phyloP scores from a whole-genome alignment of 2,797 vertebrate species.

The Synanceia verrucosa region DNA sequence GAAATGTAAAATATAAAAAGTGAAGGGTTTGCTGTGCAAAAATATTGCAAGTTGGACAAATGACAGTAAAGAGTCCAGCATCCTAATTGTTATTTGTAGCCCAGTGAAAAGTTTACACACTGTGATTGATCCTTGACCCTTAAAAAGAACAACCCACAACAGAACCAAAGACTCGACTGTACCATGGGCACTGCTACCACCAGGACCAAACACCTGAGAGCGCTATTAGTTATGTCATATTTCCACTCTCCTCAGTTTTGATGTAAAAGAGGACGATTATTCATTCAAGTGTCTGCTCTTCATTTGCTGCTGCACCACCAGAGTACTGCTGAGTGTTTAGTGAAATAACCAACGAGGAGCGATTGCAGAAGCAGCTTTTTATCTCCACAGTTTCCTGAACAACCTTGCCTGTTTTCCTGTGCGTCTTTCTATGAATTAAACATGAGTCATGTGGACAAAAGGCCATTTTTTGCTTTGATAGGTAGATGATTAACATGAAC shows the following conservation, averaged over 20 bases:
- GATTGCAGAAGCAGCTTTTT: constrained; percentile 25
- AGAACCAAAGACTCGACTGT: no score
- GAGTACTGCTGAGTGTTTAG: neutral
- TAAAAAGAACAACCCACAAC: no score
- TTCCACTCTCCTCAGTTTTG: neutral
- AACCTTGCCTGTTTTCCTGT: constrained; percentile 12
- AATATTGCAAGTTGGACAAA: no score
- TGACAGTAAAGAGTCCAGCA: no score
- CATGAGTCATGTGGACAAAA: constrained; percentile 3
- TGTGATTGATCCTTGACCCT: neutral
- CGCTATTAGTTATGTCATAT: neutral
- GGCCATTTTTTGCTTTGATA: constrained; percentile 7
- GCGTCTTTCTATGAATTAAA: constrained; percentile 32
- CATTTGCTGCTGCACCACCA: neutral
- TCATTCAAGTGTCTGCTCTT: neutral
- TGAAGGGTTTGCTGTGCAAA: no score
- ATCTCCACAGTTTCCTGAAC: constrained; percentile 8
- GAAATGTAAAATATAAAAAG: no score
- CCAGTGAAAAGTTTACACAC: neutral
- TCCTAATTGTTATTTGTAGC: neutral
- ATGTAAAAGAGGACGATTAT: constrained; percentile 1
- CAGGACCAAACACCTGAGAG: no score
- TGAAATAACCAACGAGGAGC: neutral
- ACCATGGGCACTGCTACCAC: no score
- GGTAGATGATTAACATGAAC: constrained; percentile 24